A percentile compares a stretch with the other conserved stretches of the same genome.
These are phyloP conservation scores for Petrocephalus schoutedeni DNA, from an alignment of 2,797 vertebrate species.

Conservation along the genomic window DNA sequence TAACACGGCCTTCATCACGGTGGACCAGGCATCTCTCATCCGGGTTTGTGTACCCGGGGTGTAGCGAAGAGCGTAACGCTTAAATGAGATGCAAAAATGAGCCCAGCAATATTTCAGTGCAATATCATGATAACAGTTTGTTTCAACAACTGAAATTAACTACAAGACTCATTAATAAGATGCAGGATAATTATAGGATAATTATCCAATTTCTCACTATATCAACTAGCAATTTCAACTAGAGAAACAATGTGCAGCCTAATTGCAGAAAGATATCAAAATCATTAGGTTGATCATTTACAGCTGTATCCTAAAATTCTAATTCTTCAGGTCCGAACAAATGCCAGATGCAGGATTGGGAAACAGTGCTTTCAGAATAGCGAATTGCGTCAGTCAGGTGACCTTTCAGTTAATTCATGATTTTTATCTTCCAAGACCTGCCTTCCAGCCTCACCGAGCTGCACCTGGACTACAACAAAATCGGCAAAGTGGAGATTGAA, in stretches of 20 bases:
- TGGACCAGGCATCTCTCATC: background rate
- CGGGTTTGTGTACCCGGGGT: background rate
- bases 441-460: slow-evolving; percentile 83
- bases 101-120: background rate
- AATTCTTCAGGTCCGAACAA: background rate
- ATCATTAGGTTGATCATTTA: background rate
- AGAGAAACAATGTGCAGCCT: background rate
- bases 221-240: background rate
- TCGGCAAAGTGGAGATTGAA: slow-evolving; percentile 80
- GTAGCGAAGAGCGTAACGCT: background rate
- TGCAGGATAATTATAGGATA: background rate
- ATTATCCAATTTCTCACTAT: background rate
- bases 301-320: background rate
- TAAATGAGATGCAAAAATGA: background rate
- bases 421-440: slow-evolving; percentile 52
- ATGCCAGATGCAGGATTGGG: background rate
- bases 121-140: background rate
- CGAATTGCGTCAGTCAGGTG: background rate
- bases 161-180: background rate
- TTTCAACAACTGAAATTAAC: background rate
- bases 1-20: background rate
- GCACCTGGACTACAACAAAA: slow-evolving; percentile 91
- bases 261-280: background rate
- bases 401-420: slow-evolving; percentile 16
- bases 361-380: background rate